Evolutionary conservation across 2,797 vertebrate genomes (phyloP).

Genomic region (Tapirus indicus): DNA sequence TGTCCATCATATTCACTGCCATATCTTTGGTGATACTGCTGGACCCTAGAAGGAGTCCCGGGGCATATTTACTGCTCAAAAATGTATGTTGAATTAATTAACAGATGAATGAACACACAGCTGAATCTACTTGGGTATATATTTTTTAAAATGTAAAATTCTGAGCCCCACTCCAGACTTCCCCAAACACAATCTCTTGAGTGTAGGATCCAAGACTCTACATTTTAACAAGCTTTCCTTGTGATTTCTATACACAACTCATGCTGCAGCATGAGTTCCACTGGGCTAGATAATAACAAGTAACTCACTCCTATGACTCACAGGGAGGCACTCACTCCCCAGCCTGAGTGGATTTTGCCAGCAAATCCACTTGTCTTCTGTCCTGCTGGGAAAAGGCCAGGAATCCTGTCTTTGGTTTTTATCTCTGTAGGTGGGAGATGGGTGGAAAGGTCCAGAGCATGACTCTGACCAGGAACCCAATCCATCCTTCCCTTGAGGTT

Average conservation of each 20-base stretch:
- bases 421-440: not conserved
- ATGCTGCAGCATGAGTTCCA: not conserved
- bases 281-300: not conserved
- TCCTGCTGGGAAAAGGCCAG: not conserved
- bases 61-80: not conserved
- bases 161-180: not conserved
- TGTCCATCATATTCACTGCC: not conserved
- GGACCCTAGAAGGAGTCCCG: not conserved
- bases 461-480: not conserved
- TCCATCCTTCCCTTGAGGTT: not conserved
- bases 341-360: not conserved
- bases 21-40: not conserved
- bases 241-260: not conserved
- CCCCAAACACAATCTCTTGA: not conserved
- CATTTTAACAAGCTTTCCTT: not conserved
- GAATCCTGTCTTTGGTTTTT: slow-evolving; percentile 38
- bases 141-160: not conserved
- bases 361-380: not conserved
- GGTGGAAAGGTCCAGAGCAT: not conserved
- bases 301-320: not conserved
- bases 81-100: slow-evolving; percentile 50
- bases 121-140: not conserved
- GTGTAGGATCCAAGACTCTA: not conserved
- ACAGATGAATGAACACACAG: not conserved
- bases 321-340: not conserved